Percentiles rank a stretch among this genome's conserved stretches.
Evolutionary conservation across 2,888 invertebrate genomes (phyloP).

Genomic region (Chymomyza caudatula): DNA sequence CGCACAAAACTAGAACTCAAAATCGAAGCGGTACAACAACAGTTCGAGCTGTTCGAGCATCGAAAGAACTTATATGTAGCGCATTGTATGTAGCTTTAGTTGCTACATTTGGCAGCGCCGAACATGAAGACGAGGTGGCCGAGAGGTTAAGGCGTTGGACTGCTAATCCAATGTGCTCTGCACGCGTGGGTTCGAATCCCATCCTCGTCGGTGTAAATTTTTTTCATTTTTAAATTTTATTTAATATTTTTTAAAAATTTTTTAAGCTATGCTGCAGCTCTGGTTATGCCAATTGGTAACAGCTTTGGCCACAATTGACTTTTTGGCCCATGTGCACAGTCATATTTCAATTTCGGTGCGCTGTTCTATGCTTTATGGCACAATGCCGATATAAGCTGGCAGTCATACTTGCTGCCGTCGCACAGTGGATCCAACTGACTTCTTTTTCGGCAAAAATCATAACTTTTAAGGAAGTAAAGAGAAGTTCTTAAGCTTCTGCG

Average conservation of each 20-base stretch:
- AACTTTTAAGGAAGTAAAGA: no score
- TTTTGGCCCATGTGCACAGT: slow-evolving; percentile 27
- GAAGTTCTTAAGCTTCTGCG: no score
- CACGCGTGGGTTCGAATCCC: slow-evolving; percentile 92
- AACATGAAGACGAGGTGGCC: slow-evolving; percentile 84
- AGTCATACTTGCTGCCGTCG: no score
- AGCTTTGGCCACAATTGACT: slow-evolving; percentile 25
- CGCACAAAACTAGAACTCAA: not conserved
- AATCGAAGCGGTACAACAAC: not conserved
- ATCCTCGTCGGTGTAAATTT: slow-evolving; percentile 81
- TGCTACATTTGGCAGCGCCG: not conserved
- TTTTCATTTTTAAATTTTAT: not conserved
- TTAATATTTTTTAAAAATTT: not conserved
- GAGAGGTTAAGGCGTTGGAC: slow-evolving; percentile 92
- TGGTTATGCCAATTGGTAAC: slow-evolving; percentile 8
- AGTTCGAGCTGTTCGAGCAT: not conserved
- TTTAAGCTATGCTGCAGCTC: not conserved
- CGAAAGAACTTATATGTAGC: not conserved
- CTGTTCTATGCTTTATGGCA: not conserved
- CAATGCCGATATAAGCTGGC: no score
- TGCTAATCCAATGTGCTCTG: slow-evolving; percentile 92
- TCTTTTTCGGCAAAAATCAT: no score
- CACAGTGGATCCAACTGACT: no score
- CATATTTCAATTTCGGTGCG: slow-evolving; percentile 12
- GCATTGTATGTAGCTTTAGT: not conserved